Evolutionary conservation across 1,140 invertebrate species (phyloP).

Genomic region (Zaprionus gabonicus): DNA sequence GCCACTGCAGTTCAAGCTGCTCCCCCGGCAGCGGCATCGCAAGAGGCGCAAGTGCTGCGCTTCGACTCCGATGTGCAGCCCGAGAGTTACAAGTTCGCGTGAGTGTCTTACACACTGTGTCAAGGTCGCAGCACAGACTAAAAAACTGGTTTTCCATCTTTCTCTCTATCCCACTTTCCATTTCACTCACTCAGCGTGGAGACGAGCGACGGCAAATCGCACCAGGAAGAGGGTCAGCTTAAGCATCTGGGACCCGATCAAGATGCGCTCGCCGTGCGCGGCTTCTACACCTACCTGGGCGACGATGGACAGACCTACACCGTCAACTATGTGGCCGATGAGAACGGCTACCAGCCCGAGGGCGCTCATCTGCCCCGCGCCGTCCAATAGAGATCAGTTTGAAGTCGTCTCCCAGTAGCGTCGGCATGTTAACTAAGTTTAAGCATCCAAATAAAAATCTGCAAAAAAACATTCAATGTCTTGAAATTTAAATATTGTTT

Average conservation of each 20-base stretch:
- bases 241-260: slow-evolving; percentile 85
- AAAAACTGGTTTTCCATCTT: slow-evolving; percentile 51
- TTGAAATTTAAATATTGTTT: neutral
- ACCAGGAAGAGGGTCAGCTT: slow-evolving; percentile 87
- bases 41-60: slow-evolving; percentile 63
- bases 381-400: slow-evolving; percentile 49
- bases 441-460: slow-evolving; percentile 46
- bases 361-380: slow-evolving; percentile 86
- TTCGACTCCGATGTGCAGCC: slow-evolving; percentile 71
- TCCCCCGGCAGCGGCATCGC: slow-evolving; percentile 45
- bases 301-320: slow-evolving; percentile 89
- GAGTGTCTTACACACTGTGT: slow-evolving; percentile 54
- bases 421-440: slow-evolving; percentile 70
- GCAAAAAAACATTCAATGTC: neutral
- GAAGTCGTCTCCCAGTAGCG: neutral
- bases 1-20: slow-evolving; percentile 42
- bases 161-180: slow-evolving; percentile 14
- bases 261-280: slow-evolving; percentile 86
- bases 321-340: slow-evolving; percentile 90
- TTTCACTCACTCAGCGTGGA: slow-evolving; percentile 86
- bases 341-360: slow-evolving; percentile 90
- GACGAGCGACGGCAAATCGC: slow-evolving; percentile 88
- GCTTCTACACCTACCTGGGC: slow-evolving; percentile 87
- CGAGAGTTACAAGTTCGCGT: slow-evolving; percentile 71
- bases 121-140: slow-evolving; percentile 51